phyloP scores from a whole-genome alignment of 2,113 vertebrate species.

The Poecile atricapillus region DNA sequence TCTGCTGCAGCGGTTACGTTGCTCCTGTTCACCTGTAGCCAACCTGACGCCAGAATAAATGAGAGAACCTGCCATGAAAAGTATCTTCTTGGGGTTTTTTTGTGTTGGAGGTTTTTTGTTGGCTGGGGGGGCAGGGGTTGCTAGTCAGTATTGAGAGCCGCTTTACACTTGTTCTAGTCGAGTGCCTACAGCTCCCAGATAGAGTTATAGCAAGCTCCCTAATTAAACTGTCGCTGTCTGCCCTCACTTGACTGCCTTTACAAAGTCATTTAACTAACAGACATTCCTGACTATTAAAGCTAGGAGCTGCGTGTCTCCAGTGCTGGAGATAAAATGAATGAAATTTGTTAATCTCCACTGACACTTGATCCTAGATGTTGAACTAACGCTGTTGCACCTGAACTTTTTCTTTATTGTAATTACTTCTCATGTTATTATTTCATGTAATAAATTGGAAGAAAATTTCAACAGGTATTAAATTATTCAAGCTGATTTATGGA shows the following conservation, averaged over 20 bases:
- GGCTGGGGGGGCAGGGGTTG: not conserved
- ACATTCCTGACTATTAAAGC: conserved; percentile 77
- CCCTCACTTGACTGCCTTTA: conserved; percentile 73
- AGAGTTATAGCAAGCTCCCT: conserved; percentile 75
- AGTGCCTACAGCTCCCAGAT: conserved; percentile 70
- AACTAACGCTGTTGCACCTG: conserved; percentile 70
- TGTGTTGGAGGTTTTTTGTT: conserved; percentile 17
- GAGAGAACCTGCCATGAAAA: conserved; percentile 70
- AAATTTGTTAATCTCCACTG: conserved; percentile 72
- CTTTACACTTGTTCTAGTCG: conserved; percentile 70
- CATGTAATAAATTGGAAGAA: conserved; percentile 73
- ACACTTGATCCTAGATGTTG: conserved; percentile 71
- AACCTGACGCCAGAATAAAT: conserved; percentile 78
- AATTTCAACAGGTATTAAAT: conserved; percentile 77
- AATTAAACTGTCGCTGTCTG: conserved; percentile 80
- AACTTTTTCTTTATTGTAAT: conserved; percentile 75
- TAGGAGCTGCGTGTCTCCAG: conserved; percentile 70
- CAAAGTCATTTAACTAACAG: conserved; percentile 76
- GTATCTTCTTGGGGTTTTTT: conserved; percentile 27
- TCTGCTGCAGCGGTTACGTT: conserved; percentile 46
- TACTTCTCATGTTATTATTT: conserved; percentile 75
- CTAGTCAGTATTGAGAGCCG: conserved; percentile 25
- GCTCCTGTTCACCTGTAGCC: conserved; percentile 77
- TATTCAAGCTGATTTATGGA: conserved; percentile 69
- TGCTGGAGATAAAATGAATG: conserved; percentile 71